Evolutionary conservation across 2,888 invertebrate genomes (phyloP), one percentile per base, ranked within the genome.

Genomic region (Eupithecia subumbrata): DNA sequence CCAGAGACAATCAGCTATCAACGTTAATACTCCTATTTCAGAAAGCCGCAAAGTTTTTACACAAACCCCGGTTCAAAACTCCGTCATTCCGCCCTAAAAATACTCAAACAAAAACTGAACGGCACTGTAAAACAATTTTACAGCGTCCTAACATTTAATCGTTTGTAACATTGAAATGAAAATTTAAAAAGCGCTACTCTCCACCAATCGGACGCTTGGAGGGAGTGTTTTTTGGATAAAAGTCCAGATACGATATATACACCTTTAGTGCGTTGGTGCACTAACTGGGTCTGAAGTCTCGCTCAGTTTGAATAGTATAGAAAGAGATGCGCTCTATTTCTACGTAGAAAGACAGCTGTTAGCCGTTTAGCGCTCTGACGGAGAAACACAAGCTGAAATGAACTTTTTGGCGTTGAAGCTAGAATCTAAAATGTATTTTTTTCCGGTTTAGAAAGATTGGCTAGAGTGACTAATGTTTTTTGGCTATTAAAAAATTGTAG

Each of bases 111-210:
- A 82, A 73, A 78, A 80, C 75, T 78, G 78, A 78, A 79, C 74
- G 71, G 74, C 74, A 75, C 73, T 76, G 76, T 80, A 82, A 80
- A 80, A 80, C 76, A 79, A 74, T 79, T 81, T 82, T 80, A 82
- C 79, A 79, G 68, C 78, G 75, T 64, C 69, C 78, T 82, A 74
- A 82, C 80, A 83, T 82, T 83, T 82, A 82, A 83, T 82, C 79
- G 79, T 77, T 79, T 77, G 79, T 79, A 79, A 80, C 78, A 81
- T 78, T 78, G 76, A 82, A 86, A 87, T 85, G 84, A 84, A 84
- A 85, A 85, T 87, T 88, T 87, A 82, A 86, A 86, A 85, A 83
- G 82, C 83, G 81, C 83, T 83, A 81, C 84, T 82, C 84, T 80
- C 81, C 77, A 75, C 71, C 83, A 84, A 85, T 86, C 84, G 86